phyloP scores from a whole-genome alignment of 2,797 vertebrate genomes.

The Sarcophilus harrisii region DNA sequence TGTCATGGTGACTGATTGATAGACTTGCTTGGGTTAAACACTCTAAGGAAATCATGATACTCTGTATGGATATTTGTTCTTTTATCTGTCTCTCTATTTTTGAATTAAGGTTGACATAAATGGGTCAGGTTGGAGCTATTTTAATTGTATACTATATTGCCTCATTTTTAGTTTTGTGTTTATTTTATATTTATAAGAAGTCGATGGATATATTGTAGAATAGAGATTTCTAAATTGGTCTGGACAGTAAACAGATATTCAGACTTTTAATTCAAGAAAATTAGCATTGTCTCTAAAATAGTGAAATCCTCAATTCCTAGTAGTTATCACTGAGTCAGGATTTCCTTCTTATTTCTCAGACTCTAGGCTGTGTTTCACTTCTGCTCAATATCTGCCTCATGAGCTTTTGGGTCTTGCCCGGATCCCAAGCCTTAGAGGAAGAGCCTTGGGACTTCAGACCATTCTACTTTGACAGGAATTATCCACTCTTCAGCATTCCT shows the following conservation, averaged over 20 bases:
- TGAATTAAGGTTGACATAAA: neutral
- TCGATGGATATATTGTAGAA: neutral
- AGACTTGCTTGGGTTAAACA: no score
- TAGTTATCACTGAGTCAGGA: neutral
- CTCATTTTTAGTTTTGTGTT: neutral
- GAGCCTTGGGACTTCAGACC: neutral
- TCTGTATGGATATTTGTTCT: neutral
- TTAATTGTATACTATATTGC: neutral
- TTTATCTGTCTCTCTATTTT: neutral
- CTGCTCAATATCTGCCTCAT: neutral
- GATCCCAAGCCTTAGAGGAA: neutral
- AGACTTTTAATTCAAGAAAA: neutral
- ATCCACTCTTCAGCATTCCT: neutral
- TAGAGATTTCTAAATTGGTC: neutral
- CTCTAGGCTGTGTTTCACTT: neutral
- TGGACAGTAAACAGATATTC: neutral
- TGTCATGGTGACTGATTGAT: no score
- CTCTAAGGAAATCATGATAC: no score
- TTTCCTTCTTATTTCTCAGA: neutral
- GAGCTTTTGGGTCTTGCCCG: neutral
- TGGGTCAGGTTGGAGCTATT: neutral
- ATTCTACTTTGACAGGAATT: neutral
- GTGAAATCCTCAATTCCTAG: neutral
- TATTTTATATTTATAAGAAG: neutral
- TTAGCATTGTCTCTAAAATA: neutral